phyloP scores from a whole-genome alignment of 2,888 invertebrate species.

The Melanostoma scalare region DNA sequence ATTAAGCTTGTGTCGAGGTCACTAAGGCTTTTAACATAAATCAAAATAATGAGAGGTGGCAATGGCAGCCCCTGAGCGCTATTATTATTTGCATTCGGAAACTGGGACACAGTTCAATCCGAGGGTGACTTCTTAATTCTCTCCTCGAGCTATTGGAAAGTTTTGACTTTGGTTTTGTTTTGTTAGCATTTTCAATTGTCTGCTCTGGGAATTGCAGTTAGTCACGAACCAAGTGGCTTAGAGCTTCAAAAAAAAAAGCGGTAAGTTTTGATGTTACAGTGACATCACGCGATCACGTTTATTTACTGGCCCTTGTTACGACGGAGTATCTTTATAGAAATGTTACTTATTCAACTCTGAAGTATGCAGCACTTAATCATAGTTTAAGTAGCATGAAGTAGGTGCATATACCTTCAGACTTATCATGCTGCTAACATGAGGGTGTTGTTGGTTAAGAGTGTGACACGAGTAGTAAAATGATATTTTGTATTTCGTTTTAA shows the following conservation, averaged over 20 bases:
- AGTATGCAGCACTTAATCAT: conserved; percentile 62
- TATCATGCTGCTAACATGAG: background rate
- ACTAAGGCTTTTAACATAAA: conserved; percentile 36
- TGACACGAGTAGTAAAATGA: conserved; percentile 30
- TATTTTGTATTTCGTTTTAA: conserved; percentile 20
- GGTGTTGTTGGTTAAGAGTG: conserved; percentile 23
- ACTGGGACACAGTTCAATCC: conserved; percentile 13
- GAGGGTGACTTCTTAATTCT: conserved; percentile 54
- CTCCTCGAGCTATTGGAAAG: conserved; percentile 3
- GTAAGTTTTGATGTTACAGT: conserved; percentile 27
- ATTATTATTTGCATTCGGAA: conserved; percentile 25
- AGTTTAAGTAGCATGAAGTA: conserved; percentile 60
- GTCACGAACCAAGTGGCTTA: conserved; percentile 49
- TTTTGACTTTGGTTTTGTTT: conserved; percentile 35
- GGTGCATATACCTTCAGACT: background rate
- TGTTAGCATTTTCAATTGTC: conserved; percentile 14
- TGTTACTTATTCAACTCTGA: conserved; percentile 28
- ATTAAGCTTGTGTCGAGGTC: conserved; percentile 61
- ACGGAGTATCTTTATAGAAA: conserved; percentile 2
- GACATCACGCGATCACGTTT: conserved; percentile 62
- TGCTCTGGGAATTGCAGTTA: conserved; percentile 39
- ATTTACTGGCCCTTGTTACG: background rate
- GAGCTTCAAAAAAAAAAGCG: conserved; percentile 29
- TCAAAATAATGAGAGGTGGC: conserved; percentile 46
- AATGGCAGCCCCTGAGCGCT: background rate